phyloP scores from a whole-genome alignment of 35 echinoderm and acorn worm species.

The Ophioderma brevispina region DNA sequence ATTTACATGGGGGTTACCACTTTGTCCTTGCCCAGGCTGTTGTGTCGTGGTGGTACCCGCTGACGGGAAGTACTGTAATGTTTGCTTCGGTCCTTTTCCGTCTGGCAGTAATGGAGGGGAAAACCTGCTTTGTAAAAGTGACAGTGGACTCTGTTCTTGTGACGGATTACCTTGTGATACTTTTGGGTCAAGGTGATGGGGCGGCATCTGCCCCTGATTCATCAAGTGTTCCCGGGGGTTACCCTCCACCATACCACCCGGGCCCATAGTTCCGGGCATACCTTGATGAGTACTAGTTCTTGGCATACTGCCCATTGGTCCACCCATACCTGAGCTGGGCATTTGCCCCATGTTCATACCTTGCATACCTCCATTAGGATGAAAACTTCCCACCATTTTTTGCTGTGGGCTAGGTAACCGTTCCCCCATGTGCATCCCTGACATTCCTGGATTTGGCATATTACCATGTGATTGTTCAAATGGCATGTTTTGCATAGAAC shows the following conservation, averaged over 20 bases:
- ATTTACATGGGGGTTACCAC: constrained; percentile 87
- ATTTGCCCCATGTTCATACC: constrained; percentile 49
- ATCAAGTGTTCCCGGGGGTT: constrained; percentile 31
- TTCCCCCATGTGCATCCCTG: constrained; percentile 27
- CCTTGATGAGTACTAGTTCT: constrained; percentile 29
- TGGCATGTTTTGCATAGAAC: constrained; percentile 3
- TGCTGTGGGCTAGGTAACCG: constrained; percentile 6
- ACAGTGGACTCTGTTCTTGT: constrained; percentile 72
- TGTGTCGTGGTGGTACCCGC: constrained; percentile 55
- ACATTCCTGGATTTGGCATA: neutral
- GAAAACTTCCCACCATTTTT: constrained; percentile 5
- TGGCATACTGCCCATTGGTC: constrained; percentile 26
- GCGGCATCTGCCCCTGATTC: constrained; percentile 41
- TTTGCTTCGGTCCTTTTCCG: constrained; percentile 97
- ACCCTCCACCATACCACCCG: constrained; percentile 45
- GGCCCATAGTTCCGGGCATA: too few species aligned
- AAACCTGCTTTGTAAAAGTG: constrained; percentile 89
- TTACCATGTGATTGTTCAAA: neutral
- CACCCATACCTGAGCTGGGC: constrained; percentile 49
- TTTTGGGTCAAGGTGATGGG: constrained; percentile 52
- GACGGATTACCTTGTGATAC: constrained; percentile 25
- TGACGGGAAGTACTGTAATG: constrained; percentile 97
- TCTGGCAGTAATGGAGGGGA: constrained; percentile 92
- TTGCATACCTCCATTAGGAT: constrained; percentile 46
- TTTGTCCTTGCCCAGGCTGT: constrained; percentile 56